phyloP scores from a whole-genome alignment of 2,888 invertebrate species.

The Drosophila diplacantha region DNA sequence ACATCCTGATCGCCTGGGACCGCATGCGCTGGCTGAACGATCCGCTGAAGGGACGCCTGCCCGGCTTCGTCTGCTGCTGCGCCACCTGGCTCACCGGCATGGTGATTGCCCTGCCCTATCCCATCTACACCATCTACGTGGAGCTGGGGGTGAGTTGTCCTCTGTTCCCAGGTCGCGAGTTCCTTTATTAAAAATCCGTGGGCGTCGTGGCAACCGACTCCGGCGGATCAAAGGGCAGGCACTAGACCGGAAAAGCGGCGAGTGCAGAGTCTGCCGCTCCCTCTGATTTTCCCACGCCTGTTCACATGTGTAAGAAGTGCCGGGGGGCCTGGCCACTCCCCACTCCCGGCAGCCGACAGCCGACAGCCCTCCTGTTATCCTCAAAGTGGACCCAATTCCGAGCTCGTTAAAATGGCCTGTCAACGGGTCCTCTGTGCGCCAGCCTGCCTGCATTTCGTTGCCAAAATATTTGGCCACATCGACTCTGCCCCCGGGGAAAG shows the following conservation, averaged over 20 bases:
- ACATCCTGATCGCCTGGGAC: slow-evolving; percentile 84
- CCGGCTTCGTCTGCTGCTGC: slow-evolving; percentile 83
- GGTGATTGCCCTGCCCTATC: slow-evolving; percentile 85
- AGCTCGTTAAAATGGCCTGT: slow-evolving; percentile 62
- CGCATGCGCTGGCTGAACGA: slow-evolving; percentile 82
- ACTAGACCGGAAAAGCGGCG: slow-evolving; percentile 59
- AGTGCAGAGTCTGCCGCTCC: slow-evolving; percentile 2
- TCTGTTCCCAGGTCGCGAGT: not conserved
- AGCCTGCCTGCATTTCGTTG: slow-evolving; percentile 54
- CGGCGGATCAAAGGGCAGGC: slow-evolving; percentile 54
- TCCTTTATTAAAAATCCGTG: slow-evolving; percentile 21
- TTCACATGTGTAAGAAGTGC: not conserved
- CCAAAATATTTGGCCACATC: slow-evolving; percentile 61
- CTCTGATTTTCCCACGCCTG: not conserved
- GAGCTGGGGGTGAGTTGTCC: slow-evolving; percentile 82
- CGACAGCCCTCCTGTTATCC: slow-evolving; percentile 4
- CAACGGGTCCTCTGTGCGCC: slow-evolving; percentile 39
- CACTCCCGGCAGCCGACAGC: not conserved
- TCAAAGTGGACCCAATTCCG: slow-evolving; percentile 47
- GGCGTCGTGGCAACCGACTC: slow-evolving; percentile 15
- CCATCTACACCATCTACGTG: slow-evolving; percentile 85
- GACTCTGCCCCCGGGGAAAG: not conserved
- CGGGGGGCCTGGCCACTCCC: not conserved
- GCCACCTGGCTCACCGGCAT: slow-evolving; percentile 85
- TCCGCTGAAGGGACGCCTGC: slow-evolving; percentile 82